Percentiles rank a stretch among this genome's conserved stretches.
phyloP scores from a whole-genome alignment of 2,113 vertebrate species.

The Peromyscus californicus region DNA sequence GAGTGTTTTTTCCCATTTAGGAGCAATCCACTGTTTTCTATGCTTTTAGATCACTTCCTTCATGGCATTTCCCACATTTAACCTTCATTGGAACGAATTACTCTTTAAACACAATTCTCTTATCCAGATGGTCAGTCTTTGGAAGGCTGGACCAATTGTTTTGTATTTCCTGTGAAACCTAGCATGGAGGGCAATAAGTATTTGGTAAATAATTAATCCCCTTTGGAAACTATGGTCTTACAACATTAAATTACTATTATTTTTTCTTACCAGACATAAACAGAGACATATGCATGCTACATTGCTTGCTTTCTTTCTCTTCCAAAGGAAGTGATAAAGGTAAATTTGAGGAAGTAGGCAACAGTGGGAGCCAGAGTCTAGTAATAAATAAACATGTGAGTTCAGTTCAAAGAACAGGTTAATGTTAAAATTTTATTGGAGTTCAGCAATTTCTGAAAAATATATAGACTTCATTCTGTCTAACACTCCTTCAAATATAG shows the following conservation, averaged over 20 bases:
- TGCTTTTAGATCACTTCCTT: slow-evolving; percentile 26
- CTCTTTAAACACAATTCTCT: slow-evolving; percentile 56
- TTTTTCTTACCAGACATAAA: slow-evolving; percentile 43
- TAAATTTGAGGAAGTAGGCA: slow-evolving; percentile 63
- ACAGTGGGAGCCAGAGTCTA: slow-evolving; percentile 48
- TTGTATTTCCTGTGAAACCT: slow-evolving; percentile 68
- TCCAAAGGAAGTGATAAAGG: slow-evolving; percentile 72
- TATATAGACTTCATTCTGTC: slow-evolving; percentile 63
- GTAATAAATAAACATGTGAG: slow-evolving; percentile 64
- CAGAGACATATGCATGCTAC: not conserved
- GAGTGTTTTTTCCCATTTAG: slow-evolving; percentile 29
- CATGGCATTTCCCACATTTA: slow-evolving; percentile 51
- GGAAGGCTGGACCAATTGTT: slow-evolving; percentile 41
- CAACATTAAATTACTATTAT: slow-evolving; percentile 23
- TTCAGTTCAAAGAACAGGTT: slow-evolving; percentile 74
- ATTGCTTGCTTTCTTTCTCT: slow-evolving; percentile 59
- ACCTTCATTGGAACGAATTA: slow-evolving; percentile 64
- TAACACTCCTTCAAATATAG: slow-evolving; percentile 51
- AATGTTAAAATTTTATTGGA: slow-evolving; percentile 71
- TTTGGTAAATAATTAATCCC: slow-evolving; percentile 75
- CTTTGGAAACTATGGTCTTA: slow-evolving; percentile 64
- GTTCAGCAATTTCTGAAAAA: slow-evolving; percentile 73
- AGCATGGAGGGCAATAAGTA: slow-evolving; percentile 59
- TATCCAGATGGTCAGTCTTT: slow-evolving; percentile 57
- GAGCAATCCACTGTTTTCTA: slow-evolving; percentile 5